A percentile compares a stretch with the other conserved stretches of the same genome.
Conservation (phyloP, 1,140 invertebrate species). For the Heliothis virescens region DNA sequence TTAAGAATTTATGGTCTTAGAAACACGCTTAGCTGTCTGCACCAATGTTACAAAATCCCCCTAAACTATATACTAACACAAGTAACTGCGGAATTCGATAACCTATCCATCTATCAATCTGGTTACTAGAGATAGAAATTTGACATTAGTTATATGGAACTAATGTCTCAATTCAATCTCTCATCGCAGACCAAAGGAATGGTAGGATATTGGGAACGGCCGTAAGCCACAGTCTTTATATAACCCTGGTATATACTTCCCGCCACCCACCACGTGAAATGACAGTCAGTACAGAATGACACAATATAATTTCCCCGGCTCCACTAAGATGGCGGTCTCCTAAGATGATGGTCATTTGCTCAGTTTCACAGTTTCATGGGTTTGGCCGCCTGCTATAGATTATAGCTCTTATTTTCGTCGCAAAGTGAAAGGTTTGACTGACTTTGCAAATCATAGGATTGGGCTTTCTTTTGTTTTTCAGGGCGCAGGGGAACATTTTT, state of each 20-base stretch:
- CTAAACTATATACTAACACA: background rate
- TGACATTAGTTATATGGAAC: too few species aligned
- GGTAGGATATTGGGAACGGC: too few species aligned
- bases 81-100: too few species aligned
- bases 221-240: background rate
- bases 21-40: too few species aligned
- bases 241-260: conserved; percentile 2
- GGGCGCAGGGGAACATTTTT: too few species aligned
- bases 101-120: too few species aligned
- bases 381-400: conserved; percentile 40
- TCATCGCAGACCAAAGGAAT: too few species aligned
- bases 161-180: too few species aligned
- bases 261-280: conserved; percentile 67
- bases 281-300: conserved; percentile 39
- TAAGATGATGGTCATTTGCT: conserved; percentile 64
- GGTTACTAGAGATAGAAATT: too few species aligned
- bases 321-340: conserved; percentile 53
- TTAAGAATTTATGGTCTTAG: too few species aligned
- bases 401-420: conserved; percentile 39
- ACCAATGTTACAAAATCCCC: background rate
- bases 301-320: conserved; percentile 7
- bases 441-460: conserved; percentile 2
- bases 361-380: conserved; percentile 59
- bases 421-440: conserved; percentile 41
- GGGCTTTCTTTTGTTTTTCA: conserved; percentile 27